Evolutionary conservation across 2,113 vertebrate genomes (phyloP), one percentile per base, ranked within the genome.

Genomic region (Egretta garzetta): DNA sequence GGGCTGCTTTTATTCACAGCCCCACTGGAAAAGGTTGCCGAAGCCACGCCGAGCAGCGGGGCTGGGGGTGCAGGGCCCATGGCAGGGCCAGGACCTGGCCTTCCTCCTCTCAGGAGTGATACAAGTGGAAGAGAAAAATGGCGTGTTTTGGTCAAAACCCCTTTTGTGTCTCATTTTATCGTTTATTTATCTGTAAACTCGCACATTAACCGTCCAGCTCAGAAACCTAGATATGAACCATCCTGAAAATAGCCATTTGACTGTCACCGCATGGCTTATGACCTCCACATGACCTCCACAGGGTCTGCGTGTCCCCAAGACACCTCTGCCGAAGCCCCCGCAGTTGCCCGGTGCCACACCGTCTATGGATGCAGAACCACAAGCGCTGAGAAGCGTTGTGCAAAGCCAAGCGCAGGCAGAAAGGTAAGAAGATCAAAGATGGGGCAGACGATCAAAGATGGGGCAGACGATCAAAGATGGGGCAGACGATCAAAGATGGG

Each of bases 371-470:
- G 21, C n/a, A 59, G 43, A 41, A n/a, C 11, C 26, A 4, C 0
- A 9, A 87, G 13, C 70, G 35, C 6, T 32, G 32, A n/a, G 30
- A 20, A 4, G 7, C 27, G 60, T 19, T 24, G 22, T 53, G 30
- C 50, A 49, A 80, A 87, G 59, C 16, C 14, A 96, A 81, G 23
- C 27, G 12, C 21, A 53, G 50, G 35, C 72, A 82, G 33, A 82
- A 88, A 73, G 58, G 18, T 3, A 55, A 59, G 58, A 80, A 84
- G 30, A 90, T 17, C 39, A 30, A 45, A 50, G 73, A 30, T 17
- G 17, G 1, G 1, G 35, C 1, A 2, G 47, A 53, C 37, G 4
- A n/a, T n/a, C n/a, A n/a, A n/a, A n/a, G n/a, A n/a, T n/a, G n/a
- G n/a, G n/a, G n/a, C n/a, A n/a, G n/a, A n/a, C n/a, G n/a, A n/a